phyloP scores from a whole-genome alignment of 2,113 vertebrate species.

The Cnemophilus loriae region DNA sequence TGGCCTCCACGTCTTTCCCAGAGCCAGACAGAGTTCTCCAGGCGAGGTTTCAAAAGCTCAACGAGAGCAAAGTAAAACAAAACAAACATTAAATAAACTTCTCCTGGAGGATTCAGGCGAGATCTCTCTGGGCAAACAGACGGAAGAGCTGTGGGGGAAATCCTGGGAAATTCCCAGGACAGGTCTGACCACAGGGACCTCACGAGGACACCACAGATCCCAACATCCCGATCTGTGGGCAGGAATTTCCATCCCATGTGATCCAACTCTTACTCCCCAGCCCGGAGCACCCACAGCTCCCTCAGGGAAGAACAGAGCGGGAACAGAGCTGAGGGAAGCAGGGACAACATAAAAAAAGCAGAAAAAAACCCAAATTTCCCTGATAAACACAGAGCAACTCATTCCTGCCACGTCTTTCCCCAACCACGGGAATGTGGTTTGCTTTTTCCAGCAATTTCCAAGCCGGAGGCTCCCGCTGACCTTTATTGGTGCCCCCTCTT shows the following conservation, averaged over 20 bases:
- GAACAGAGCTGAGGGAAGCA: neutral
- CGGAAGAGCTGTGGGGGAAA: neutral
- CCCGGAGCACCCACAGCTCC: rapidly evolving
- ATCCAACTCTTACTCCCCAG: neutral
- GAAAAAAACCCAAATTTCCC: neutral
- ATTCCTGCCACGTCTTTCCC: neutral
- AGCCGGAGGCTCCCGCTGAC: neutral
- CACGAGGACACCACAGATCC: neutral
- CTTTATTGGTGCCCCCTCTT: neutral
- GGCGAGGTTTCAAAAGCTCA: neutral
- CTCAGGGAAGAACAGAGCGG: rapidly evolving
- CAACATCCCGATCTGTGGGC: no score
- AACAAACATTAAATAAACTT: neutral
- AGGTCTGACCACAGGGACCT: no score
- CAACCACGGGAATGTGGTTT: rapidly evolving
- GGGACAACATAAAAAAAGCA: rapidly evolving
- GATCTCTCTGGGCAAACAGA: neutral
- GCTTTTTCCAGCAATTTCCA: neutral
- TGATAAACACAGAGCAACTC: neutral
- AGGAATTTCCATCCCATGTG: neutral
- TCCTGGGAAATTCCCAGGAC: neutral
- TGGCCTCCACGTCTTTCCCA: neutral
- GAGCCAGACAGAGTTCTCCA: neutral
- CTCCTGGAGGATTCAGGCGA: neutral
- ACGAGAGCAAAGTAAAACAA: neutral